Percentiles rank a stretch among this genome's conserved stretches.
Conservation (phyloP, 2,797 vertebrate genomes). For the Xenentodon cancila region DNA sequence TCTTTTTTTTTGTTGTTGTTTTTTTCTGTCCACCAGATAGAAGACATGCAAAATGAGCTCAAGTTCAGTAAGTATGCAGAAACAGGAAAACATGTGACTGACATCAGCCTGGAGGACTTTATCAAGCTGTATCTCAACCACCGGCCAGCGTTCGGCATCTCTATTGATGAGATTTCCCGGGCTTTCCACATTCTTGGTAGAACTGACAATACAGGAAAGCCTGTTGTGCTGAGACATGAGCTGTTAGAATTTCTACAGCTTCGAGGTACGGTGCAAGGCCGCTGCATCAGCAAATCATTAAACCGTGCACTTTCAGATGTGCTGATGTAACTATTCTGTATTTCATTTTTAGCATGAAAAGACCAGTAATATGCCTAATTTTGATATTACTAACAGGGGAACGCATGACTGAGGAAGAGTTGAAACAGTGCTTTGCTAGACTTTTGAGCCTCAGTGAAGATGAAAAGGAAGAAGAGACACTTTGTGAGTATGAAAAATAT, state of each 20-base stretch:
- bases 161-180: constrained; percentile 69
- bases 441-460: constrained; percentile 79
- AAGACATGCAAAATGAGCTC: constrained; percentile 92
- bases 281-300: background rate
- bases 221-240: constrained; percentile 79
- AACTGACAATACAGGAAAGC: constrained; percentile 61
- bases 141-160: constrained; percentile 85
- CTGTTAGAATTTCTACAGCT: constrained; percentile 86
- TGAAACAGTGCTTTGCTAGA: constrained; percentile 83
- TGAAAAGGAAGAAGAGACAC: constrained; percentile 50
- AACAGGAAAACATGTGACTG: constrained; percentile 84
- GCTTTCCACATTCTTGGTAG: constrained; percentile 85
- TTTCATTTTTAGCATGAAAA: background rate
- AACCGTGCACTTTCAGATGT: background rate
- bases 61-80: constrained; percentile 90
- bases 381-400: constrained; percentile 82
- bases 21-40: constrained; percentile 78
- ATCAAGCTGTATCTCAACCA: constrained; percentile 94
- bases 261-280: constrained; percentile 79
- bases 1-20: no score
- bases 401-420: constrained; percentile 89
- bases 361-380: constrained; percentile 1
- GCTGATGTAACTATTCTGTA: background rate
- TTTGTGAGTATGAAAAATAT: constrained; percentile 53
- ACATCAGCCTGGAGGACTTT: constrained; percentile 89